Evolutionary conservation across 2,797 vertebrate species (phyloP), one percentile per base, ranked within the genome.

Genomic region (Graptemys geographica): DNA sequence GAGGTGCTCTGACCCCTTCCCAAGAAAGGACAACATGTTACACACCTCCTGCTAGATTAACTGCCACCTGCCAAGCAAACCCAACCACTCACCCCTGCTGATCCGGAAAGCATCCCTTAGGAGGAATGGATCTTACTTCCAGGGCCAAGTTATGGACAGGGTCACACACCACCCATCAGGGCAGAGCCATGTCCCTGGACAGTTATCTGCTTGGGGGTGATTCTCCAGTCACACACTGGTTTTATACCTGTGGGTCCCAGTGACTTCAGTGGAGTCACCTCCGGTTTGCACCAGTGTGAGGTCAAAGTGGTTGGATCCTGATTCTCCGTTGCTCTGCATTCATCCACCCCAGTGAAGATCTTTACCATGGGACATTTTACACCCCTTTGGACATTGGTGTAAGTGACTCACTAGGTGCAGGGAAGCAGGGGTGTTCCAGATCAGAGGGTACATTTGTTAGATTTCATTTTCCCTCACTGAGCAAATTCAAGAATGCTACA

Each of bases 51-150:
- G 79, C 87, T 81, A 72, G 15, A 15, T 78, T 92, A 41, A 80
- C 92, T 82, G 62, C 8, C 5, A 0, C 0, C 0, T 1, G 56
- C 90, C 79, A 6, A 4, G 27, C 0, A 11, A 0, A 0, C 47
- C 87, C 85, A 9, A 15, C 92, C 83, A 90, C 0, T 1, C 62
- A 82, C 52, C 59, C 4, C 1, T 47, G 59, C 83, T 1, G 0
- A 15, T 33, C 4, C 79, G 0, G 2, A 76, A 49, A n/a, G 69
- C 85, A 86, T 89, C 59, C 79, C 12, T 0, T 0, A 11, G 1
- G 69, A 27, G 31, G 79, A 83, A 3, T 11, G 62, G 33, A 4
- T 49, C 81, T 86, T 37, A 0, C 59, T 80, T 7, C 1, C 16
- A n/a, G 33, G 62, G 33, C 16, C 62, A 65, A n/a, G 16, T 65